Percentiles rank a stretch among this genome's conserved stretches.
Evolutionary conservation across 2,797 vertebrate genomes (phyloP).

Genomic region (Crypturellus tataupa): DNA sequence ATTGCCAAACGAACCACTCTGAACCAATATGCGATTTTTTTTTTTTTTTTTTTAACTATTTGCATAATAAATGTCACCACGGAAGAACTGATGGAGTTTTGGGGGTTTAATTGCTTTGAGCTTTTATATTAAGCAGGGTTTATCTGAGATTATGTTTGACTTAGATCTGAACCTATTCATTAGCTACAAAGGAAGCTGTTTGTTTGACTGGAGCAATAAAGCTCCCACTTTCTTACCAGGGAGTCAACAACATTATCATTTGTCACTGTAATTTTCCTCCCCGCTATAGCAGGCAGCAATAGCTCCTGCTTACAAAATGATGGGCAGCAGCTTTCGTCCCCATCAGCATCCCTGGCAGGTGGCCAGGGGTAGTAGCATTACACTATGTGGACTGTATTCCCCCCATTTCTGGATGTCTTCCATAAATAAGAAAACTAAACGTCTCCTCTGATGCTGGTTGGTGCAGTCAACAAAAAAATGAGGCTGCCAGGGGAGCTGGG

Average conservation of each 20-base stretch:
- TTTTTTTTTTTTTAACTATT: not conserved
- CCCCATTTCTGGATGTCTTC: not conserved
- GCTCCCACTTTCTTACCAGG: slow-evolving; percentile 28
- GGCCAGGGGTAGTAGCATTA: not conserved
- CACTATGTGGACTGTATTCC: not conserved
- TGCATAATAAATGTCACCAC: not conserved
- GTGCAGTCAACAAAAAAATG: not conserved
- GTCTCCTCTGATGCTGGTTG: not conserved
- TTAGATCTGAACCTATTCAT: slow-evolving; percentile 50
- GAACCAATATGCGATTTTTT: not conserved
- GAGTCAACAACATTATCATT: slow-evolving; percentile 31
- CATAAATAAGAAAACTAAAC: not conserved
- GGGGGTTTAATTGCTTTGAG: slow-evolving; percentile 22
- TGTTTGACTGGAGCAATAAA: slow-evolving; percentile 53
- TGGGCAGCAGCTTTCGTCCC: not conserved
- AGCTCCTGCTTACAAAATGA: slow-evolving; percentile 27
- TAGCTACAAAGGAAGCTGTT: slow-evolving; percentile 35
- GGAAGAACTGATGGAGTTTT: not conserved
- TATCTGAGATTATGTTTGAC: slow-evolving; percentile 29
- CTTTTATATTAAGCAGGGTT: slow-evolving; percentile 30
- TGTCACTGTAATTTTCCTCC: slow-evolving; percentile 49
- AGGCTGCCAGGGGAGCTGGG: not conserved
- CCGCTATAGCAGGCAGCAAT: not conserved
- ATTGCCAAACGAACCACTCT: not conserved
- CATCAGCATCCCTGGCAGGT: not conserved